Conservation (phyloP, 2,888 invertebrate species). For the Cyaniris semiargus region DNA sequence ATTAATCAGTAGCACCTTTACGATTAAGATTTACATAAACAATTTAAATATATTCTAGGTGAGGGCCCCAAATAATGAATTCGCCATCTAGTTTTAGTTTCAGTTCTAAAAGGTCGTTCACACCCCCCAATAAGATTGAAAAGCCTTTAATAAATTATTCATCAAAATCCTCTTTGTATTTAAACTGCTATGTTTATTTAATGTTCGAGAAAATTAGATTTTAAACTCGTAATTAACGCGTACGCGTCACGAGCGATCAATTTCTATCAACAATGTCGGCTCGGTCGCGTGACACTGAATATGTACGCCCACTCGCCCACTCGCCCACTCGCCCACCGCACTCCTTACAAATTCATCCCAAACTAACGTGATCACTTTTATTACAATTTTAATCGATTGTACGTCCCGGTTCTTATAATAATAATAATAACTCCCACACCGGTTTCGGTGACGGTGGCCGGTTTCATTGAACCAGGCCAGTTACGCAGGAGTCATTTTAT, state of each 20-base stretch:
- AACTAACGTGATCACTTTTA: background rate
- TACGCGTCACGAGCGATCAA: background rate
- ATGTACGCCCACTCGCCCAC: background rate
- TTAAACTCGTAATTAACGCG: conserved; percentile 19
- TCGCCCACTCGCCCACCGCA: background rate
- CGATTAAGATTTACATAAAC: conserved; percentile 31
- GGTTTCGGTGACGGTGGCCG: too few species aligned
- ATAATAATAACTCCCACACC: too few species aligned
- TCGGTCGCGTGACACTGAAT: background rate
- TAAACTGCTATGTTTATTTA: conserved; percentile 41
- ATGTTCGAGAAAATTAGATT: conserved; percentile 37
- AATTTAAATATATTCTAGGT: conserved; percentile 29
- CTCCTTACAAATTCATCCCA: background rate
- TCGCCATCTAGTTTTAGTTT: conserved; percentile 41
- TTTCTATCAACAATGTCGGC: conserved; percentile 2
- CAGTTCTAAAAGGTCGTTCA: conserved; percentile 42
- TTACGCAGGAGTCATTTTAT: too few species aligned
- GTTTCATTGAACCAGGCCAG: too few species aligned
- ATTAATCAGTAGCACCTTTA: conserved; percentile 15
- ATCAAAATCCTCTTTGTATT: conserved; percentile 44
- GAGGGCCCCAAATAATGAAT: conserved; percentile 32
- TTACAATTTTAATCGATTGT: background rate
- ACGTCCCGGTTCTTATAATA: too few species aligned
- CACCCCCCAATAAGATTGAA: conserved; percentile 43
- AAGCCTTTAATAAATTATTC: conserved; percentile 42